A percentile compares a stretch with the other conserved stretches of the same genome.
Evolutionary conservation across 2,797 vertebrate genomes (phyloP).

Genomic region (Numenius phaeopus): DNA sequence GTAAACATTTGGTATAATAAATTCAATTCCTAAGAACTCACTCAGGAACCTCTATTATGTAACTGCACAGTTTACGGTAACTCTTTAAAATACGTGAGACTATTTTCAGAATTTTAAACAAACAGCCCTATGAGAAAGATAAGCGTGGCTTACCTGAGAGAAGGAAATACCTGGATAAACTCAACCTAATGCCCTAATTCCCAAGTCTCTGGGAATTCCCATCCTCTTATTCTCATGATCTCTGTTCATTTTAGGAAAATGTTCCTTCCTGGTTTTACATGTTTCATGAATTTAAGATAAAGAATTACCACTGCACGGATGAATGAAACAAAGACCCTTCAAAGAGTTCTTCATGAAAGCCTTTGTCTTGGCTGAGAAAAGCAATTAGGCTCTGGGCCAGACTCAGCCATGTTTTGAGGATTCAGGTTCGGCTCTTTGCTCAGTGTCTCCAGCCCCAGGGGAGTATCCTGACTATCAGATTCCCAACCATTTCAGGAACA

Average conservation of each 20-base stretch:
- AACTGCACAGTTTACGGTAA: background rate
- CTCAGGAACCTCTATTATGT: background rate
- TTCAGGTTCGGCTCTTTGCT: background rate
- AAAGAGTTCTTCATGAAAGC: slow-evolving; percentile 41
- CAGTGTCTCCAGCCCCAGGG: accelerated
- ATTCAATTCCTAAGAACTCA: background rate
- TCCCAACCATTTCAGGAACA: background rate
- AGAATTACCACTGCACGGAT: background rate
- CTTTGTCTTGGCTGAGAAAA: slow-evolving; percentile 38
- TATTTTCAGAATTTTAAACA: background rate
- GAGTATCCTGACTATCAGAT: background rate
- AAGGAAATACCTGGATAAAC: background rate
- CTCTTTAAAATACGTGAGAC: background rate
- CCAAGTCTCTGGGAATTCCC: background rate
- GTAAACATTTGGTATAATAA: background rate
- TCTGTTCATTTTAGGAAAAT: slow-evolving; percentile 14
- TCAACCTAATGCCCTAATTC: background rate
- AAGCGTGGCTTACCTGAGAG: background rate
- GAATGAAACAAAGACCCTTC: slow-evolving; percentile 35
- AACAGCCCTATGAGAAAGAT: background rate
- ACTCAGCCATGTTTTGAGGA: background rate
- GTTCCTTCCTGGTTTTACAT: background rate
- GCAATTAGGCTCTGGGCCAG: slow-evolving; percentile 27
- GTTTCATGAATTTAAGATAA: slow-evolving; percentile 14
- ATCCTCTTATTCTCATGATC: background rate